These are phyloP conservation scores for Vidua macroura DNA, from an alignment of 2,113 vertebrate species.

Conservation along the genomic window DNA sequence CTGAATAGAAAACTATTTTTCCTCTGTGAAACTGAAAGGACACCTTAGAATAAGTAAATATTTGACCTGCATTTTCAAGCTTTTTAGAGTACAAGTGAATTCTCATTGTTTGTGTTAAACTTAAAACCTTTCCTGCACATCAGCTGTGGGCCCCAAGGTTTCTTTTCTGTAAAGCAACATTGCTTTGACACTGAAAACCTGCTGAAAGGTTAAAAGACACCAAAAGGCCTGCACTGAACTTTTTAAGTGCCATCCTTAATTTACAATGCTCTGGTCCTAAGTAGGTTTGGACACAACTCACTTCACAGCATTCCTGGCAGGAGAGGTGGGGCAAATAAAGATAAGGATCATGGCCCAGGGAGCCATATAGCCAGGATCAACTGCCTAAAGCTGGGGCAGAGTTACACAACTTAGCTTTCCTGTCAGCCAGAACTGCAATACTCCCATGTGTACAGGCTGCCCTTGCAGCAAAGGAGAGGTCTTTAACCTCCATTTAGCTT, in stretches of 20 bases:
- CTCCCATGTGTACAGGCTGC: background rate
- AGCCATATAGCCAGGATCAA: background rate
- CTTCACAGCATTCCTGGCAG: conserved; percentile 15
- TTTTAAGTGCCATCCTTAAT: background rate
- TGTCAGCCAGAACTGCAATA: background rate
- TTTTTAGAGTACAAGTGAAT: background rate
- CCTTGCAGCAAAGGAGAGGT: background rate
- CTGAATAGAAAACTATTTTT: background rate
- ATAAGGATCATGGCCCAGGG: background rate
- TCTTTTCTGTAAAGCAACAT: background rate
- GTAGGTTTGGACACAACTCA: background rate
- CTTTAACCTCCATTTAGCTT: background rate
- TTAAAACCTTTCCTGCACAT: background rate
- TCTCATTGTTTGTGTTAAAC: background rate
- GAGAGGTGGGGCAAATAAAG: background rate
- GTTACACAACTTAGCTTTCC: background rate
- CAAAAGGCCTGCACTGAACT: background rate
- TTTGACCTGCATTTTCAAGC: background rate
- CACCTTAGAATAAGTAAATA: background rate
- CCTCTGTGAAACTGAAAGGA: background rate
- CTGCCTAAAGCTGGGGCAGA: background rate
- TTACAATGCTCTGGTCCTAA: background rate
- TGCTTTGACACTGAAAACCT: background rate
- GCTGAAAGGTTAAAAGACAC: background rate
- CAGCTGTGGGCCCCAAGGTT: background rate